Evolutionary conservation across 1,140 invertebrate species (phyloP).

Genomic region (Pogonomyrmex californicus): DNA sequence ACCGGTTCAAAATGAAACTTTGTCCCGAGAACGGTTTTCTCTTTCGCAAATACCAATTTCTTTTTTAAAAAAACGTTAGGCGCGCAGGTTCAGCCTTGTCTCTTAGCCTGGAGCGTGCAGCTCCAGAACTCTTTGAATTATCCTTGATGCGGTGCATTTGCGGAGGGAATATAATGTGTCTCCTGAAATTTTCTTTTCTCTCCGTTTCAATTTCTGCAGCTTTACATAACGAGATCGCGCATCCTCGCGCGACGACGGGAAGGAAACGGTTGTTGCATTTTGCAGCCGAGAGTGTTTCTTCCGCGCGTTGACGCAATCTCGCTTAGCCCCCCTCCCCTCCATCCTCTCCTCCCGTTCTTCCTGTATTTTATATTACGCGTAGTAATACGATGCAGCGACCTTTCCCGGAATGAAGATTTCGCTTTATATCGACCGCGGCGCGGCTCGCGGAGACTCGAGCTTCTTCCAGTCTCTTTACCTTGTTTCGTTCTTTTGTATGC

Average conservation of each 20-base stretch:
- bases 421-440: slow-evolving; percentile 40
- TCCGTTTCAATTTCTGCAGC: not conserved
- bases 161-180: not conserved
- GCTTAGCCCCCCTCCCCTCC: not conserved
- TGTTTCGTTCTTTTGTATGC: slow-evolving; percentile 76
- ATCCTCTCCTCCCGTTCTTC: not conserved
- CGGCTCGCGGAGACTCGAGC: slow-evolving; percentile 18
- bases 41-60: not conserved
- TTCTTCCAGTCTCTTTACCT: slow-evolving; percentile 48
- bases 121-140: not conserved
- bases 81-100: not conserved
- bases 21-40: not conserved
- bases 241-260: not conserved
- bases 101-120: not conserved
- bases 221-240: not conserved
- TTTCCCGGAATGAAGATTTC: slow-evolving; percentile 58
- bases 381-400: slow-evolving; percentile 35
- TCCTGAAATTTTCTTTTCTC: not conserved
- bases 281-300: slow-evolving; percentile 1
- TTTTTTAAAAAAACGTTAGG: not conserved
- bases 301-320: slow-evolving; percentile 11
- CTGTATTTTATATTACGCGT: slow-evolving; percentile 24
- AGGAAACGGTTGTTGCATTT: slow-evolving; percentile 23
- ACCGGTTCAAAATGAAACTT: not conserved
- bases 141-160: not conserved